These are phyloP conservation scores for Poicephalus gulielmi DNA, from an alignment of 2,113 vertebrate species.

Conservation along the genomic window DNA sequence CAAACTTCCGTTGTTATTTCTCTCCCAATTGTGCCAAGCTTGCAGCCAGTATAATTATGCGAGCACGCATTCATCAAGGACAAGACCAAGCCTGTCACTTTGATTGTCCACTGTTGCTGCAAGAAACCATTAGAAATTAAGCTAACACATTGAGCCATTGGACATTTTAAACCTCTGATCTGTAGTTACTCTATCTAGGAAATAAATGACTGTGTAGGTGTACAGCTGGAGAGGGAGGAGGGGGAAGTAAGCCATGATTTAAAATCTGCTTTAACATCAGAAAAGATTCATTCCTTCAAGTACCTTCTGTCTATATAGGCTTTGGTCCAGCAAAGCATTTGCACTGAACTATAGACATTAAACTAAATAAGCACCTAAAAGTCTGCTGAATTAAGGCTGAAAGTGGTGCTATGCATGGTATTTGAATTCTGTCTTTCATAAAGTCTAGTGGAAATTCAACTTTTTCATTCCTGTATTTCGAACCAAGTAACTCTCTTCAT, in stretches of 20 bases:
- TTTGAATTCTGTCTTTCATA: neutral
- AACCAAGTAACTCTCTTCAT: neutral
- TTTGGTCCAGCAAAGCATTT: conserved; percentile 25
- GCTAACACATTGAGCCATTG: neutral
- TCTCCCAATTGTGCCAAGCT: neutral
- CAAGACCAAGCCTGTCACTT: neutral
- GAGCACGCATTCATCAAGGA: neutral
- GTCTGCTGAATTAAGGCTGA: neutral
- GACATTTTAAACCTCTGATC: neutral
- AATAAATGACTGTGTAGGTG: neutral
- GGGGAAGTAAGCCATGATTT: neutral
- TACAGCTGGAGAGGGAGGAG: neutral
- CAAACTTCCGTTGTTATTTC: neutral
- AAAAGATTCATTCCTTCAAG: neutral
- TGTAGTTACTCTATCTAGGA: neutral
- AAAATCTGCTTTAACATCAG: neutral
- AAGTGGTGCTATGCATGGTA: neutral
- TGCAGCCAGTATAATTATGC: neutral
- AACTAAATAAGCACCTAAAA: neutral
- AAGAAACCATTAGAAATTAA: neutral
- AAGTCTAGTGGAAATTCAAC: neutral
- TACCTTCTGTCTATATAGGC: neutral
- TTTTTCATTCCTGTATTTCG: neutral
- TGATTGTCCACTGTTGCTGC: neutral
- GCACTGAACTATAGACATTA: neutral